phyloP scores from a whole-genome alignment of 2,113 vertebrate species.

The Leptobrachium leishanense region DNA sequence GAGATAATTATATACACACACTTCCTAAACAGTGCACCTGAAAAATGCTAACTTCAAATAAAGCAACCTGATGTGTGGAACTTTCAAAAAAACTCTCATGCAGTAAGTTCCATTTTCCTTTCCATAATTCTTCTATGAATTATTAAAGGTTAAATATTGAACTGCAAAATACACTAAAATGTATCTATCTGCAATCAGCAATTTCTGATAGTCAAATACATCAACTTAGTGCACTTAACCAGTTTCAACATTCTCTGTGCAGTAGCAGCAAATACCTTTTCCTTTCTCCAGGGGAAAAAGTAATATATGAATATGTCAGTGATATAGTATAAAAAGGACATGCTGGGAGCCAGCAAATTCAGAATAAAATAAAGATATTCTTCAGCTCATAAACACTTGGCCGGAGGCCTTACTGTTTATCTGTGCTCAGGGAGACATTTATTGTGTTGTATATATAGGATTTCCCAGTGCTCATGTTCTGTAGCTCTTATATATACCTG shows the following conservation, averaged over 20 bases:
- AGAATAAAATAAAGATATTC: slow-evolving; percentile 50
- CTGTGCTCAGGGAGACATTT: slow-evolving; percentile 48
- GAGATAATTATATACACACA: slow-evolving; percentile 6
- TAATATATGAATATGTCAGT: slow-evolving; percentile 49
- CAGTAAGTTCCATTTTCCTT: slow-evolving; percentile 4
- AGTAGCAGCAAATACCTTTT: slow-evolving; percentile 30
- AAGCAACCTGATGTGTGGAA: not conserved
- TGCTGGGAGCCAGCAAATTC: slow-evolving; percentile 37
- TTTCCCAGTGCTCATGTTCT: slow-evolving; percentile 31
- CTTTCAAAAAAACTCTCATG: slow-evolving; percentile 15
- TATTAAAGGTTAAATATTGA: slow-evolving; percentile 39
- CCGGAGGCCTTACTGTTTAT: slow-evolving; percentile 45
- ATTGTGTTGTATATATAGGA: slow-evolving; percentile 44
- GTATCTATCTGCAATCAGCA: slow-evolving; percentile 15
- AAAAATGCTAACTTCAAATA: slow-evolving; percentile 18
- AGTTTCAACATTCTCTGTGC: slow-evolving; percentile 32
- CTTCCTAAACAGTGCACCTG: slow-evolving; percentile 7
- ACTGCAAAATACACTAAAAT: slow-evolving; percentile 32
- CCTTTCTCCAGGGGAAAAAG: slow-evolving; percentile 33
- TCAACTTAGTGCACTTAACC: slow-evolving; percentile 33
- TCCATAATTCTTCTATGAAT: slow-evolving; percentile 30
- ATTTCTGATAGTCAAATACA: slow-evolving; percentile 5
- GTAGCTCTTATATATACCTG: slow-evolving; percentile 31
- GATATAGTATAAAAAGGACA: slow-evolving; percentile 42
- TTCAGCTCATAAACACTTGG: slow-evolving; percentile 48